These are phyloP conservation scores for Acanthisitta chloris DNA, from an alignment of 2,113 vertebrate genomes.

Conservation along the genomic window DNA sequence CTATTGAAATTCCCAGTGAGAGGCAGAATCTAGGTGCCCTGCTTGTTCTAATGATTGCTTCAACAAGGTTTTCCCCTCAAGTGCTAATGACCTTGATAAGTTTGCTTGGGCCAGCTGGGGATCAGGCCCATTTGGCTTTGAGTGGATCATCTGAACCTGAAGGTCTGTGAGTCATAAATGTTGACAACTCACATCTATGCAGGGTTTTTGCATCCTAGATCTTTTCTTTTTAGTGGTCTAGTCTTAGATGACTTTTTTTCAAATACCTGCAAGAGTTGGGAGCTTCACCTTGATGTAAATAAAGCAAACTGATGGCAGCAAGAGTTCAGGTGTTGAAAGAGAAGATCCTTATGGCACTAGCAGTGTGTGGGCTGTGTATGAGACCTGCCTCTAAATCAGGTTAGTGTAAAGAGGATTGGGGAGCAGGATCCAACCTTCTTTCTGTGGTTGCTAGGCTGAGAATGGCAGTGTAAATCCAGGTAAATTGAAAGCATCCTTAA, in stretches of 20 bases:
- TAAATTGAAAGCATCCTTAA: not conserved
- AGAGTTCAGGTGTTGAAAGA: not conserved
- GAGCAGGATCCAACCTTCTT: not conserved
- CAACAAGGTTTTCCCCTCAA: not conserved
- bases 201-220: not conserved
- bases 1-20: not conserved
- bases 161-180: not conserved
- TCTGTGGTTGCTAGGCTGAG: not conserved
- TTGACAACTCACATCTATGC: not conserved
- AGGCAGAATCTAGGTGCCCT: not conserved
- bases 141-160: not conserved
- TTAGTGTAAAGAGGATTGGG: not conserved
- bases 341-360: not conserved
- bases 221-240: not conserved
- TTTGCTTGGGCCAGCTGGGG: not conserved
- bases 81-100: not conserved
- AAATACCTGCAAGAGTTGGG: not conserved
- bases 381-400: not conserved
- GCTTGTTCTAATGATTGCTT: not conserved
- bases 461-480: not conserved
- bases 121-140: not conserved
- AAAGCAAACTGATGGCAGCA: not conserved
- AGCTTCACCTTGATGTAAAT: not conserved
- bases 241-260: not conserved
- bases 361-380: not conserved